Base-by-base conservation (phyloP, 2,888 invertebrate species). In the Actias luna region DNA sequence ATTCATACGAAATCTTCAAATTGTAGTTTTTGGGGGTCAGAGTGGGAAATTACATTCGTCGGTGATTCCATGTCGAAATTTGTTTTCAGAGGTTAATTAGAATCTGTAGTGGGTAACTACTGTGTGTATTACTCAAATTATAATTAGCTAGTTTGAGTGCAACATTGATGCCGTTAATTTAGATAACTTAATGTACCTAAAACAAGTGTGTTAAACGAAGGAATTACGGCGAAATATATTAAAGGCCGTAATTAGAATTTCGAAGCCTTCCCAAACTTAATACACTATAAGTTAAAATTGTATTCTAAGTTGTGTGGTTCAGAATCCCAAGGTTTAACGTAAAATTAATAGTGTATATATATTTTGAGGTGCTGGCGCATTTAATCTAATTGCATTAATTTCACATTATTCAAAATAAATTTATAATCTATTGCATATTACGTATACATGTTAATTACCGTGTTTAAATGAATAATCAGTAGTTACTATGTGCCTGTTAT, bases 11-110 rank as follows among this genome's bases (percentile, higher is more conserved):
- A 75, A 69, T 71, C 73, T 72, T 63, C 72, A 71, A 71, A 76
- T 78, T 80, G 79, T 78, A 73, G 67, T 77, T 80, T 55, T 83
- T 84, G 80, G 80, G 84, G 85, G 86, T 79, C 85, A 79, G 74
- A 79, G 76, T 76, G 79, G 76, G 79, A 81, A 80, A 80, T 79
- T 69, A 72, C 73, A 29, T n/a, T 76, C 69, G 78, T 72, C 77
- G 74, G 72, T 76, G 69, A 68, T 70, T 62, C 69, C 71, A 68
- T 78, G 70, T 75, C 77, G 80, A 73, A 81, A 68, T 73, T 64
- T 67, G 70, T 70, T 78, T 81, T 77, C 78, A 81, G 77, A 79
- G 73, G 75, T 76, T 80, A 80, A 82, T 82, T 81, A 81, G 67
- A 69, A 78, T 71, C 78, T 79, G 76, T 78, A 79, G 76, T 67